Conservation (phyloP, 2,797 vertebrate genomes). For the Labroides dimidiatus region DNA sequence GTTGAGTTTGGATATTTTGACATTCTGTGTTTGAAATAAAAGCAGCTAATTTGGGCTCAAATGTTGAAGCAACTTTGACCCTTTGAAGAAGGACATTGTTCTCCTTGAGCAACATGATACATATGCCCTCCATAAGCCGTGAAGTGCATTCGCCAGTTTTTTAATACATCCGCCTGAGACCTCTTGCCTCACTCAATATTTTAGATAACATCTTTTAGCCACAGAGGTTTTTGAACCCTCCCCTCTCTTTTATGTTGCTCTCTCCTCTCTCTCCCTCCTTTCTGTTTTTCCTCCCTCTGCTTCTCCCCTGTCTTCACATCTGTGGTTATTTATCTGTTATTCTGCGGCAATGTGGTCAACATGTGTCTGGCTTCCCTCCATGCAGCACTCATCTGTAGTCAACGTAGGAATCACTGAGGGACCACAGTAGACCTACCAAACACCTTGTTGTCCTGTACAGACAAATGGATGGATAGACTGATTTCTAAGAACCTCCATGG, state of each 20-base stretch:
- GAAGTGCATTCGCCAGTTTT: conserved; percentile 36
- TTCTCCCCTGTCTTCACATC: conserved; percentile 73
- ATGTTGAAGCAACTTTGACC: not conserved
- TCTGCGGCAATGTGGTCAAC: conserved; percentile 79
- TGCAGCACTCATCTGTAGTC: conserved; percentile 69
- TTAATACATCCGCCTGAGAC: conserved; percentile 44
- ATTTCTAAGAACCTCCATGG: conserved; percentile 4
- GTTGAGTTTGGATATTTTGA: not conserved
- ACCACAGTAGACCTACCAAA: conserved; percentile 48
- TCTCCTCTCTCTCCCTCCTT: conserved; percentile 29
- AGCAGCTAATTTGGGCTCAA: conserved; percentile 6
- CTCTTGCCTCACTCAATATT: conserved; percentile 59
- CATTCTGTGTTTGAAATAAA: conserved; percentile 13
- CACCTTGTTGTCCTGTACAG: conserved; percentile 19
- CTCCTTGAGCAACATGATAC: conserved; percentile 19
- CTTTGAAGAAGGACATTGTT: conserved; percentile 20
- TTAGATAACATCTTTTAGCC: conserved; percentile 63
- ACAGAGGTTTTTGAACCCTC: conserved; percentile 47
- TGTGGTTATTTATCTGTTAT: conserved; percentile 83
- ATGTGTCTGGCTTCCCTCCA: conserved; percentile 80
- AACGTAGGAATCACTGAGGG: conserved; percentile 52
- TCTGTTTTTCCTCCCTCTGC: conserved; percentile 45
- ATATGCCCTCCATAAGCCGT: conserved; percentile 39
- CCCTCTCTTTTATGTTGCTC: conserved; percentile 60
- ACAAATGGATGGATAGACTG: conserved; percentile 14